Base-by-base conservation (phyloP, 1,140 invertebrate genomes). In the Eupeodes corollae region DNA sequence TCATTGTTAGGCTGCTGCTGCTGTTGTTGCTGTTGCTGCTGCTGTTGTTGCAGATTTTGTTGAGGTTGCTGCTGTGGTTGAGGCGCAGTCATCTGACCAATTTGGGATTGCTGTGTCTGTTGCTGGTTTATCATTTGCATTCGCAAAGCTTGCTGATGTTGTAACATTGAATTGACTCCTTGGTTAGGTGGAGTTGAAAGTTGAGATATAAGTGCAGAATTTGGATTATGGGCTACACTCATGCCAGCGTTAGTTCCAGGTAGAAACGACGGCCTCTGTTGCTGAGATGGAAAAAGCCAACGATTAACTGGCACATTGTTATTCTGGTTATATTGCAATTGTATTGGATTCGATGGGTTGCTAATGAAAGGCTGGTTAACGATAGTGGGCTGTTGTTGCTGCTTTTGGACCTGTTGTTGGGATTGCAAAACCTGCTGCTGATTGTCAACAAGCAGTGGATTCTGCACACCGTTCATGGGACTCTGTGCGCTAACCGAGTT, bases 181-280 rank as follows among this genome's bases (percentile, higher is more conserved):
- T 75, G 73, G 61, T 78, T 73, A 57, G 80, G 79, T 5, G 82
- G 79, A 40, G 79, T 79, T 26, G 79, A 79, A 1, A 84, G 69
- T 49, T 85, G 84, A 1, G 83, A 79, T 50, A 83, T 80, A 0
- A 83, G 59, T 6, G 80, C 78, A 50, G 79, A 81, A 26, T 66
- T 65, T 11, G 52, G 49, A 47, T 71, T 69, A 45, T 68, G 68
- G 32, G 57, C 32, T 42, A 57, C 41, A 31, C 58, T 48, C 49
- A 53, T 50, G 14, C 55, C 58, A 35, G 54, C 59, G 1, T 52
- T 52, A 21, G 47, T 41, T 39, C 59, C 51, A 12, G 43, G 44
- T 61, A 63, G 60, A 30, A 63, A 67, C 6, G 54, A 52, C 2
- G 62, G 59, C 14, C 62, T 57, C 11, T 52, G 47, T 34, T 65